Evolutionary conservation across 1,140 invertebrate genomes (phyloP).

Genomic region (Rhopalosiphum maidis): DNA sequence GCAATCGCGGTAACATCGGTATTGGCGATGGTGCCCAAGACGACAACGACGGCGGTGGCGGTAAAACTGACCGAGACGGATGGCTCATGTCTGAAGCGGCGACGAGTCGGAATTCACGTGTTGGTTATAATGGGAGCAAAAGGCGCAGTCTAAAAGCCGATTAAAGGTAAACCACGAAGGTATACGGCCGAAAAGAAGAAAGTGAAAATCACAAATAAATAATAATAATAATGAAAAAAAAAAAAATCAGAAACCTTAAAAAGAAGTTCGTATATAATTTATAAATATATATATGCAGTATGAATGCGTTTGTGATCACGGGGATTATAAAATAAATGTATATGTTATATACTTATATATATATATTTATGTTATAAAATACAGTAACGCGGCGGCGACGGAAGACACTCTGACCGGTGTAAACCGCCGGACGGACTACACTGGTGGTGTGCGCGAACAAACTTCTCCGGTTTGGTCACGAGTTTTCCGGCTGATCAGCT

Average conservation of each 20-base stretch:
- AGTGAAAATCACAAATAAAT: neutral
- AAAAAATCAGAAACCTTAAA: neutral
- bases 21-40: neutral
- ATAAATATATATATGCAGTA: neutral
- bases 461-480: conserved; percentile 46
- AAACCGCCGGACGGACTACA: conserved; percentile 33
- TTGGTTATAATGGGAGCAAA: neutral
- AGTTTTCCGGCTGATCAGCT: conserved; percentile 57
- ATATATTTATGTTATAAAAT: neutral
- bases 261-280: neutral
- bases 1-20: neutral
- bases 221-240: neutral
- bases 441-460: conserved; percentile 3
- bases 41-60: neutral
- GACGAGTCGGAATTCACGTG: neutral
- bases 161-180: neutral
- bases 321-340: neutral
- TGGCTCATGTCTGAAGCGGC: neutral
- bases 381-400: neutral
- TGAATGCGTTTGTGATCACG: neutral
- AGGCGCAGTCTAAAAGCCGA: neutral
- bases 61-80: conserved; percentile 14
- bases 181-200: neutral
- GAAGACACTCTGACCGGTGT: conserved; percentile 31
- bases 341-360: neutral